These are phyloP conservation scores for Condylostylus longicornis DNA, from an alignment of 1,140 invertebrate species.

Conservation along the genomic window DNA sequence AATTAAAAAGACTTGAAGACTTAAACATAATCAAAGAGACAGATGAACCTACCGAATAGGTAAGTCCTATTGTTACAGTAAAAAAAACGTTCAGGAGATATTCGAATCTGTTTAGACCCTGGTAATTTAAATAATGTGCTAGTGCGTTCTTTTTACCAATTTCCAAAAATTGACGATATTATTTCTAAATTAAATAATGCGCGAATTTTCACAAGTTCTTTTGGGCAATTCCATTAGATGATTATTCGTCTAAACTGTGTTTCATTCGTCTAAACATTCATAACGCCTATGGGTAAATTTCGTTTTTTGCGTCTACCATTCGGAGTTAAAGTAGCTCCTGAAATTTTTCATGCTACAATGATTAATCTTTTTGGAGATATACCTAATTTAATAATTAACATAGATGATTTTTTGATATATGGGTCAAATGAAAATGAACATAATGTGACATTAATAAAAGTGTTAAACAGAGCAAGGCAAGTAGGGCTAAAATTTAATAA, in stretches of 20 bases:
- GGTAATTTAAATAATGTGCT: slow-evolving; percentile 33
- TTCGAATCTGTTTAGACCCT: slow-evolving; percentile 34
- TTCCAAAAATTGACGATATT: slow-evolving; percentile 31
- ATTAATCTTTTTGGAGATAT: slow-evolving; percentile 20
- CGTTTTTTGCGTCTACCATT: slow-evolving; percentile 32
- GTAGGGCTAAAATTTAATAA: slow-evolving; percentile 6
- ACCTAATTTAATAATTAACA: slow-evolving; percentile 20
- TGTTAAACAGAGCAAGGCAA: slow-evolving; percentile 13
- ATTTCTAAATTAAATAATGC: slow-evolving; percentile 21
- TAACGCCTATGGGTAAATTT: slow-evolving; percentile 32
- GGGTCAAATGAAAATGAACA: slow-evolving; percentile 15
- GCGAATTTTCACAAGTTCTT: slow-evolving; percentile 26
- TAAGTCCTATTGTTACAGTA: slow-evolving; percentile 29
- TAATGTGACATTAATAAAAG: slow-evolving; percentile 14
- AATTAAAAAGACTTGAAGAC: slow-evolving; percentile 18
- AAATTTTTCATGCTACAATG: slow-evolving; percentile 24
- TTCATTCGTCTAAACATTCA: too few relatives aligned
- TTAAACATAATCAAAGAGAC: slow-evolving; percentile 19
- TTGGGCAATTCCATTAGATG: slow-evolving; percentile 30
- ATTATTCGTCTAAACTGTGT: slow-evolving; percentile 24
- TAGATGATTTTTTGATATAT: slow-evolving; percentile 26
- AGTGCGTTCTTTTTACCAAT: slow-evolving; percentile 26
- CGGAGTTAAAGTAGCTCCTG: slow-evolving; percentile 26
- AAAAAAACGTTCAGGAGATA: slow-evolving; percentile 23
- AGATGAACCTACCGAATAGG: slow-evolving; percentile 30